Evolutionary conservation across 2,797 vertebrate species (phyloP).

Genomic region (Cygnus olor): DNA sequence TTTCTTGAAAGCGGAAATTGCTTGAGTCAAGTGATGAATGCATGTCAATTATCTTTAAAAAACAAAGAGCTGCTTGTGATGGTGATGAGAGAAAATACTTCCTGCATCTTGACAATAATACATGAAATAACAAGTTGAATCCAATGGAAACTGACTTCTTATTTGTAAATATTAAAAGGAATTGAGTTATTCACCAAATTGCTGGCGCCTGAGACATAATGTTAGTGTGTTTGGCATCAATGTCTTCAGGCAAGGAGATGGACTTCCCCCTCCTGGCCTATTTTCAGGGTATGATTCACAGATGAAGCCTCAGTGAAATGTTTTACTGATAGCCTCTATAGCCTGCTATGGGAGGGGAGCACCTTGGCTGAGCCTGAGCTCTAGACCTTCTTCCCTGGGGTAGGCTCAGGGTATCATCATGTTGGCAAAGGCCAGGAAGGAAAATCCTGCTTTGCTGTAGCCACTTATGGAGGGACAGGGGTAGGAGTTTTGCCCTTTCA

Average conservation of each 20-base stretch:
- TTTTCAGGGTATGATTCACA: background rate
- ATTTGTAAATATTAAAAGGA: background rate
- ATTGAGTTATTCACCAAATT: background rate
- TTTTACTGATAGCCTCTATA: background rate
- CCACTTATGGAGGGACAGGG: background rate
- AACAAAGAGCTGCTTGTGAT: background rate
- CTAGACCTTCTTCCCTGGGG: background rate
- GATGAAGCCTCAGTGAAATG: background rate
- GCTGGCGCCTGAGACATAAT: background rate
- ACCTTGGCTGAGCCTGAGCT: rapidly evolving
- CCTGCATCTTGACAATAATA: background rate
- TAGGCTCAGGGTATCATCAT: background rate
- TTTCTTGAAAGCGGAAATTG: background rate
- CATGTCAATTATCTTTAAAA: background rate
- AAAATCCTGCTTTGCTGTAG: background rate
- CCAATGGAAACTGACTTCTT: background rate
- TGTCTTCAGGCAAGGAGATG: background rate
- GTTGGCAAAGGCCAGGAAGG: background rate
- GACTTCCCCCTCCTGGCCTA: background rate
- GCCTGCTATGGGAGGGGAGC: background rate
- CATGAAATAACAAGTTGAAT: background rate
- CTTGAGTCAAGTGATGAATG: background rate
- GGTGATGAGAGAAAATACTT: background rate
- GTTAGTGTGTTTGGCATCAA: background rate
- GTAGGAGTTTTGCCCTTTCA: background rate